Evolutionary conservation across 2,113 vertebrate species (phyloP).

Genomic region (Tachycineta bicolor): DNA sequence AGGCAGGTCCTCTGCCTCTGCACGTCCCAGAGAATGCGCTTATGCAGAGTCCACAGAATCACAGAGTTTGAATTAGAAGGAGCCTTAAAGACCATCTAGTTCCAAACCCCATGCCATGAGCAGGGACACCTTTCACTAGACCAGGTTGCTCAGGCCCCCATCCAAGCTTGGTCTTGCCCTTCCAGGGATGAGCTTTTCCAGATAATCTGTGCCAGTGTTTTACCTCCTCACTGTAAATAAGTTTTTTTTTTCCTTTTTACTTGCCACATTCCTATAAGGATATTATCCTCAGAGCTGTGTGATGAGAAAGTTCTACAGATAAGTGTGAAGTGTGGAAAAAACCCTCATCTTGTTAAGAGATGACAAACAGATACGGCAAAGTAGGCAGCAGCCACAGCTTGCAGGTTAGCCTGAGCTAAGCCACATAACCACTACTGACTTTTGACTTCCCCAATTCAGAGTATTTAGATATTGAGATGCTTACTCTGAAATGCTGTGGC

Average conservation of each 20-base stretch:
- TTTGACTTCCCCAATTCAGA: not conserved
- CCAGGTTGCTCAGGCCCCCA: not conserved
- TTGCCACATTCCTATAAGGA: not conserved
- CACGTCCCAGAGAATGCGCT: not conserved
- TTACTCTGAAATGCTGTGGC: not conserved
- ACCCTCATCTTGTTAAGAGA: not conserved
- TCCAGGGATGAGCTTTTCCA: not conserved
- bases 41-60: no score
- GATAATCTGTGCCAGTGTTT: not conserved
- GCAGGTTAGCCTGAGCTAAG: not conserved
- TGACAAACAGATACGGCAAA: not conserved
- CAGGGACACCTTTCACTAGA: not conserved
- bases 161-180: no score
- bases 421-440: not conserved
- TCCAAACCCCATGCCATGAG: not conserved
- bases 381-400: not conserved
- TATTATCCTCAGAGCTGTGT: accelerated
- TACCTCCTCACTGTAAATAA: not conserved
- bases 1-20: not conserved
- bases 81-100: not conserved
- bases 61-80: not conserved
- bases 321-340: accelerated
- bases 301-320: not conserved
- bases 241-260: not conserved
- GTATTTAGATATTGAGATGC: not conserved